A percentile compares a stretch with the other conserved stretches of the same genome.
These are phyloP conservation scores for Drosophila lacicola DNA, from an alignment of 2,888 invertebrate species.

Conservation along the genomic window DNA sequence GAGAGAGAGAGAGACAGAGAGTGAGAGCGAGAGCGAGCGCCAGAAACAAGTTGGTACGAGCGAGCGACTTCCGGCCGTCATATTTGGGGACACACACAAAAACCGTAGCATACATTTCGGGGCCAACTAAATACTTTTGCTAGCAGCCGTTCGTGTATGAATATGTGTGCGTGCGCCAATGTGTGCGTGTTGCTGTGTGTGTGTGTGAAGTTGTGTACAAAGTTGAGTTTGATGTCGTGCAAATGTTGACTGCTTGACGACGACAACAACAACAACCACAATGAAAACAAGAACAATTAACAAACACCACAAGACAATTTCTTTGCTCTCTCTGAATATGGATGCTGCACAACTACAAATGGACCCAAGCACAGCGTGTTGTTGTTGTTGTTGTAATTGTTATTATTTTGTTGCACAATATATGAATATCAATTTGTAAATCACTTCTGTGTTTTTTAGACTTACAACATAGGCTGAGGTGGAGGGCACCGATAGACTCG, in stretches of 20 bases:
- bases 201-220: constrained; percentile 11
- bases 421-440: constrained; percentile 18
- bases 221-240: constrained; percentile 38
- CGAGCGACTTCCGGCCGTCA: constrained; percentile 48
- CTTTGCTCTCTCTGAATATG: constrained; percentile 39
- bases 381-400: constrained; percentile 15
- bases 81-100: constrained; percentile 39
- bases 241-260: constrained; percentile 46
- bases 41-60: constrained; percentile 37
- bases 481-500: constrained; percentile 93
- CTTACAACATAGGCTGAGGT: constrained; percentile 90
- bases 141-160: constrained; percentile 33
- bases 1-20: constrained; percentile 21
- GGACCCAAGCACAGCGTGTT: constrained; percentile 47
- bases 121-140: constrained; percentile 50
- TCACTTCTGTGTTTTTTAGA: constrained; percentile 84
- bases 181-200: constrained; percentile 15
- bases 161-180: constrained; percentile 14
- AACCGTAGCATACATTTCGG: constrained; percentile 65
- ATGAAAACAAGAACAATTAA: constrained; percentile 50
- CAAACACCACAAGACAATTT: constrained; percentile 55
- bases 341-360: constrained; percentile 36
- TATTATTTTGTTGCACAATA: constrained; percentile 20
- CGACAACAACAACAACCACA: constrained; percentile 49
- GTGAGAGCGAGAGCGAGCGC: constrained; percentile 20